phyloP scores from a whole-genome alignment of 2,888 invertebrate species.

The Caenorhabditis panamensis region DNA sequence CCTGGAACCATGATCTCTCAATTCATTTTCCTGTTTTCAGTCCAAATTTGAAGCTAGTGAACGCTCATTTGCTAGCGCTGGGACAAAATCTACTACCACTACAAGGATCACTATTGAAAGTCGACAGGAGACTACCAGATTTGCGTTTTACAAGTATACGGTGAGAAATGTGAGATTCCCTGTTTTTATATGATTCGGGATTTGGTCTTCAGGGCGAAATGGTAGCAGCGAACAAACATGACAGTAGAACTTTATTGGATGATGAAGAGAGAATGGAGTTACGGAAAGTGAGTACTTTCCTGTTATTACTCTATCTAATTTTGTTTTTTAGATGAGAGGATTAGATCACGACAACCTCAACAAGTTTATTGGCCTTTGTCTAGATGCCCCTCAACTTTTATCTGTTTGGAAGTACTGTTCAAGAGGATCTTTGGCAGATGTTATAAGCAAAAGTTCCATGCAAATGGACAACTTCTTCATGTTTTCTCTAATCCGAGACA shows the following conservation, averaged over 20 bases:
- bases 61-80: conserved; percentile 66
- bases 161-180: conserved; percentile 32
- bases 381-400: conserved; percentile 71
- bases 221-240: conserved; percentile 62
- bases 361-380: conserved; percentile 76
- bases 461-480: conserved; percentile 78
- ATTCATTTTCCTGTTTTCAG: conserved; percentile 3
- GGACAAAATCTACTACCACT: conserved; percentile 58
- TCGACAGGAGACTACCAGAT: conserved; percentile 48
- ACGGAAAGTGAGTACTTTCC: conserved; percentile 41
- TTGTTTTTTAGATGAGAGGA: conserved; percentile 73
- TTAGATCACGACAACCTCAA: conserved; percentile 79
- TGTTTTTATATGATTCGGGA: not conserved
- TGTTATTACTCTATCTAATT: too few species aligned
- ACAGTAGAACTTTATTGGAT: conserved; percentile 19
- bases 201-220: conserved; percentile 46
- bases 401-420: conserved; percentile 77
- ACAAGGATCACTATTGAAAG: conserved; percentile 62
- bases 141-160: conserved; percentile 46
- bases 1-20: not conserved
- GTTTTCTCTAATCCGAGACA: conserved; percentile 75
- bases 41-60: conserved; percentile 43
- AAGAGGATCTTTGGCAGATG: conserved; percentile 62
- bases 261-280: conserved; percentile 40
- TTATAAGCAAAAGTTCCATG: conserved; percentile 57